Evolutionary conservation across 2,113 vertebrate genomes (phyloP), one percentile per base, ranked within the genome.

Genomic region (Todiramphus chloris): DNA sequence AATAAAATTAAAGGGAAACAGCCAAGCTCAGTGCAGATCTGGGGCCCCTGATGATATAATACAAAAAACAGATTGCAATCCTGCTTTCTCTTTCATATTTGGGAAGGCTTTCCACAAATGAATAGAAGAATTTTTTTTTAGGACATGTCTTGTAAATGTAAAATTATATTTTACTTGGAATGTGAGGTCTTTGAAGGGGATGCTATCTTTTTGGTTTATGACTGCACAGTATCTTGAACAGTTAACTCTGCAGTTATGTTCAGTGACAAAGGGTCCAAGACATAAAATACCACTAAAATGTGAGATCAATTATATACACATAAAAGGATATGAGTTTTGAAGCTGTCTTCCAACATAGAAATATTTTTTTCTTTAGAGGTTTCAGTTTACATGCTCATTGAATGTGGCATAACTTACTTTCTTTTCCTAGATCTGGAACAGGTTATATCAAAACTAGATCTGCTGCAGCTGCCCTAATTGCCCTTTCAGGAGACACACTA

Each of bases 401-500:
- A 85, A 35, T 72, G 18, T 63, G 27, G 1, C 46, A 20, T 80
- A 23, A 72, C 21, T 76, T 89, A 33, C 43, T 83, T 35, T 33
- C 46, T 95, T 73, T 66, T 93, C 56, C 62, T 92, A 99, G 98
- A 82, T 77, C 80, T 64, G 94, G 94, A 76, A 96, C 63, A 1
- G 98, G 98, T 23, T 95, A 91, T 62, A 94, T 99, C 12, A 94
- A 96, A 37, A 90, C 97, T 12, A 88, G 41, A 30, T 97, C 98
- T 86, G 96, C 97, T 51, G 97, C 98, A 24, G 96, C 94, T 9
- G 97, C 97, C 30, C 87, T 99, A 58, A 96, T 98, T 44, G 97
- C 97, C 11, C 97, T 99, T 91, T 99, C 98, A 3, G 97, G 98
- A 46, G 98, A 99, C 77, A 93, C 83, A 24, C 96, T 98, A 41